phyloP scores from a whole-genome alignment of 2,888 invertebrate genomes.

The Abscondita cerata region DNA sequence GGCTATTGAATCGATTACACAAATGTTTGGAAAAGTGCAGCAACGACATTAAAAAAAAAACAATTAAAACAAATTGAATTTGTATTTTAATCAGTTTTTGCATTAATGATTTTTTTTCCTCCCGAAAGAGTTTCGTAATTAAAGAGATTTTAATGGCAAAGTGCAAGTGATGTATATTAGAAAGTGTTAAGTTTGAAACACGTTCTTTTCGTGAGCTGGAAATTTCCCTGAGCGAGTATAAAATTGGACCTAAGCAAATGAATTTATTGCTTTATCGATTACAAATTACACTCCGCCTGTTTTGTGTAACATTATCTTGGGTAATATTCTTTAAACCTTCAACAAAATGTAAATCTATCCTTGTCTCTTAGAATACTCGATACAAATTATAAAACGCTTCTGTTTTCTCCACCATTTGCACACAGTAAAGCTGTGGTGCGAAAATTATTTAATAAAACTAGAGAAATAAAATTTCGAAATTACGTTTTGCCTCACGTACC shows the following conservation, averaged over 20 bases:
- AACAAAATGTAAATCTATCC: constrained; percentile 23
- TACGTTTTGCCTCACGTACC: constrained; percentile 49
- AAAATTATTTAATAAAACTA: constrained; percentile 33
- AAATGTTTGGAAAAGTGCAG: neutral
- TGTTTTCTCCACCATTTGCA: constrained; percentile 13
- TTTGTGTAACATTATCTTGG: constrained; percentile 45
- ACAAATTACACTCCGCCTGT: constrained; percentile 49
- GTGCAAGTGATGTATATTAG: constrained; percentile 21
- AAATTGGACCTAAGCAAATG: constrained; percentile 39
- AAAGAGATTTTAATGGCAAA: neutral
- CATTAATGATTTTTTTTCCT: neutral
- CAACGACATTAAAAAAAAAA: neutral
- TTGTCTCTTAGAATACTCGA: constrained; percentile 21
- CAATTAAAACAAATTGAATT: constrained; percentile 3
- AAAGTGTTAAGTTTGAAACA: constrained; percentile 37
- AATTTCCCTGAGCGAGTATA: constrained; percentile 29
- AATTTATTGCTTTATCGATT: constrained; percentile 53
- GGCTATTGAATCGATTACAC: too few relatives aligned
- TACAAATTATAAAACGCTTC: constrained; percentile 13
- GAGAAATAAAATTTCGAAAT: constrained; percentile 34
- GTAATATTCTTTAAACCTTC: constrained; percentile 32
- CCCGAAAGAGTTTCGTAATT: neutral
- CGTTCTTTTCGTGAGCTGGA: constrained; percentile 24
- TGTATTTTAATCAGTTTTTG: constrained; percentile 9
- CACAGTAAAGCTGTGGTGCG: constrained; percentile 16